phyloP scores from a whole-genome alignment of 2,797 vertebrate genomes.

The Schizothorax lantsangensis region DNA sequence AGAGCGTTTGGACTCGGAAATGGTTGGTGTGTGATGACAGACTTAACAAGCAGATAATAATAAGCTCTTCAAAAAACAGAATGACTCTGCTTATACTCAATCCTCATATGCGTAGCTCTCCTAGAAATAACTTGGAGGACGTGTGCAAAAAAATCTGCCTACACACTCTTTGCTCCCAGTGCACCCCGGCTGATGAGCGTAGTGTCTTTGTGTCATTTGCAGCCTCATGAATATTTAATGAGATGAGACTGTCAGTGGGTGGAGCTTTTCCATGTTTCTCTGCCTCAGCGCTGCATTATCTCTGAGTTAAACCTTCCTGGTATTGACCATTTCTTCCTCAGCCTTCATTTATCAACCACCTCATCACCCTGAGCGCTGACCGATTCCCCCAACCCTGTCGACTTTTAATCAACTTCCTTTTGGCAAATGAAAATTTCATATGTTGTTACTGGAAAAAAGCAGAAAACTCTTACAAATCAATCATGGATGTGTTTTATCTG shows the following conservation, averaged over 20 bases:
- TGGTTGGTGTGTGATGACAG: not conserved
- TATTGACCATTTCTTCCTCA: constrained; percentile 20
- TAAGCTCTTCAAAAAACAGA: not conserved
- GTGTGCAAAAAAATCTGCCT: not conserved
- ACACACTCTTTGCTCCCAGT: not conserved
- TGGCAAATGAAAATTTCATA: constrained; percentile 1
- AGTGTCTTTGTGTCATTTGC: constrained; percentile 25
- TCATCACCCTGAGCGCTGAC: constrained; percentile 28
- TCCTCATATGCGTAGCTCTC: constrained; percentile 2
- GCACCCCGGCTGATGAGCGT: constrained; percentile 15
- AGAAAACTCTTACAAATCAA: not conserved
- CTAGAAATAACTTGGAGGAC: not conserved
- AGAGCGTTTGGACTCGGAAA: not conserved
- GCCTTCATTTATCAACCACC: constrained; percentile 33
- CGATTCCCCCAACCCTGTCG: not conserved
- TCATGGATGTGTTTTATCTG: constrained; percentile 16
- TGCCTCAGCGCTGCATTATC: constrained; percentile 23
- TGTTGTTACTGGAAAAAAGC: not conserved
- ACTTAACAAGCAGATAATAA: not conserved
- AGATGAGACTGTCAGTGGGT: constrained; percentile 21
- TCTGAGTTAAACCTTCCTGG: not conserved
- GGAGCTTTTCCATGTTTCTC: constrained; percentile 16
- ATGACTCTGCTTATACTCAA: not conserved
- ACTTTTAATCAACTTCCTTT: constrained; percentile 34
- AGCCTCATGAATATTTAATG: constrained; percentile 49